Conservation (phyloP, 2,113 vertebrate genomes). For the Puffinus mauretanicus region DNA sequence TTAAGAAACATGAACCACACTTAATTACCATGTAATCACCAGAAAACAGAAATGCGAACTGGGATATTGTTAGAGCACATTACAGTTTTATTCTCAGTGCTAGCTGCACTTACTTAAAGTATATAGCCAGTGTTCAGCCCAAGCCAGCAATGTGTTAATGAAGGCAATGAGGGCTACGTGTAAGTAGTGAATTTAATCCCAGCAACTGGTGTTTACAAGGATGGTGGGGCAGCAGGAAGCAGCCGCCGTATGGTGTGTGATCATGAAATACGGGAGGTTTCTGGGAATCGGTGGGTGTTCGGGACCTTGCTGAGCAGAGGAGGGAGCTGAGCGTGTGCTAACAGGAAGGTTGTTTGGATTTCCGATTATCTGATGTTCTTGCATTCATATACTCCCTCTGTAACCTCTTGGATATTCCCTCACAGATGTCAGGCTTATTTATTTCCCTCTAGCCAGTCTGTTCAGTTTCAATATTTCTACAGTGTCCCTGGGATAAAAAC, state of each 20-base stretch:
- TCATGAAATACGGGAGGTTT: neutral
- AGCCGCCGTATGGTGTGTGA: neutral
- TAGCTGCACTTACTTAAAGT: neutral
- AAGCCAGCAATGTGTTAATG: neutral
- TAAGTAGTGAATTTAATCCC: neutral
- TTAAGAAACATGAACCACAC: neutral
- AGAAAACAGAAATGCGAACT: neutral
- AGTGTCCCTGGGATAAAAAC: neutral
- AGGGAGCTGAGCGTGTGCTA: neutral
- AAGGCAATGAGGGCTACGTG: neutral
- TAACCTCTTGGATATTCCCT: constrained; percentile 10
- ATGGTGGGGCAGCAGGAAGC: neutral
- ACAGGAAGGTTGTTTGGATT: constrained; percentile 17
- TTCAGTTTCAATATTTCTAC: neutral
- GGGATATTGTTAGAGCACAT: neutral
- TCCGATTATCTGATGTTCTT: neutral
- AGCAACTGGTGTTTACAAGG: neutral
- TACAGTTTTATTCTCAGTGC: neutral
- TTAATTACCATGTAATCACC: neutral
- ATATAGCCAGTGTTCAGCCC: neutral
- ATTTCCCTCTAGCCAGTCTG: neutral
- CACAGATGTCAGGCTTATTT: neutral
- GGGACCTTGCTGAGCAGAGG: neutral
- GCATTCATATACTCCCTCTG: neutral
- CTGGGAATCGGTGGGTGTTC: neutral